phyloP scores from a whole-genome alignment of 2,113 vertebrate species.

The Quiscalus mexicanus region DNA sequence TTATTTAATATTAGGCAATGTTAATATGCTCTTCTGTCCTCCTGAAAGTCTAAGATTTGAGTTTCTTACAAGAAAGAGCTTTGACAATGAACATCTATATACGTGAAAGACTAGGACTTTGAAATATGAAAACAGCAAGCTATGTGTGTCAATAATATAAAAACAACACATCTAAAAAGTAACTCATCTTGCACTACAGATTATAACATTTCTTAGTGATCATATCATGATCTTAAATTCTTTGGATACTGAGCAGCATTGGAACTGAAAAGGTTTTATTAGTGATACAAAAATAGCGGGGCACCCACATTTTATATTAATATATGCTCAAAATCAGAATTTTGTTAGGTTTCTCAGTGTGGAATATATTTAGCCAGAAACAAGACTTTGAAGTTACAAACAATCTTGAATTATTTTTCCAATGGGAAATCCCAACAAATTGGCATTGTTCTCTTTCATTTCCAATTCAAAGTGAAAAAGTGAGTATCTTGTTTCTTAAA shows the following conservation, averaged over 20 bases:
- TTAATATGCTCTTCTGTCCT: background rate
- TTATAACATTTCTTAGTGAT: background rate
- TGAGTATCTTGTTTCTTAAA: background rate
- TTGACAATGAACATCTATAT: background rate
- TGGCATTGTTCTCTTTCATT: background rate
- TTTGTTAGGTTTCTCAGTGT: background rate
- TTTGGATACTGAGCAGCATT: background rate
- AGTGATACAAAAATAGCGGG: background rate
- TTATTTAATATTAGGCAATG: background rate
- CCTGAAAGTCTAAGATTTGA: background rate
- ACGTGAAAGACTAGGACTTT: accelerated
- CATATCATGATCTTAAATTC: accelerated
- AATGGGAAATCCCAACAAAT: background rate
- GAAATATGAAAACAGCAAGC: background rate
- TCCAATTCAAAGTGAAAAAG: background rate
- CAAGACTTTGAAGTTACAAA: background rate
- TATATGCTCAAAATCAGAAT: background rate
- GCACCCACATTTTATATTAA: background rate
- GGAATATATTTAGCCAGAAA: background rate
- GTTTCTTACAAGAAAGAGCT: background rate
- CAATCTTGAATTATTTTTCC: background rate
- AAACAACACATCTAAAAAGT: background rate
- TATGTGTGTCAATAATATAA: background rate
- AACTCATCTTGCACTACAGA: background rate
- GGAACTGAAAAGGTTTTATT: background rate